Evolutionary conservation across 2,888 invertebrate genomes (phyloP).

Genomic region (Pseudoips prasinana): DNA sequence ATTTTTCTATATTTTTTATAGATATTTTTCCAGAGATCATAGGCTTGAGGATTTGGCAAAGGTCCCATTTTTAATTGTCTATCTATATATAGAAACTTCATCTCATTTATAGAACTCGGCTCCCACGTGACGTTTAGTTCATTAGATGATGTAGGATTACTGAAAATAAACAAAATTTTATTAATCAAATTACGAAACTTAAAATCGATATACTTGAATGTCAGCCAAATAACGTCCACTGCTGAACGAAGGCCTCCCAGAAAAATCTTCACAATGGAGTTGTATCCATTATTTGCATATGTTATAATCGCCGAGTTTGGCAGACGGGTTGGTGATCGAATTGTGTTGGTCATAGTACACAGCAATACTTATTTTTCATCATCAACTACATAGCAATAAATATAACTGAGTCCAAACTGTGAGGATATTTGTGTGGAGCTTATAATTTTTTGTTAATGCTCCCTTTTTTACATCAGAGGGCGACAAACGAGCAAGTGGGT

Average conservation of each 20-base stretch:
- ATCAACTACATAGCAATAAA: too few relatives aligned
- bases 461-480: too few relatives aligned
- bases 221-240: neutral
- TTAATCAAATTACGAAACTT: neutral
- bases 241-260: neutral
- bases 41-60: conserved; percentile 42
- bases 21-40: conserved; percentile 48
- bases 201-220: neutral
- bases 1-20: conserved; percentile 41
- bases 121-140: conserved; percentile 20
- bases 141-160: conserved; percentile 51
- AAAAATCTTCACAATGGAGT: neutral
- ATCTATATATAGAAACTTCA: conserved; percentile 48
- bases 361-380: too few relatives aligned
- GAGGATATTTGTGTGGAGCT: too few relatives aligned
- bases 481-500: too few relatives aligned
- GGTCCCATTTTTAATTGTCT: conserved; percentile 43
- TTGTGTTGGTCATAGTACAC: neutral
- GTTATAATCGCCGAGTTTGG: neutral
- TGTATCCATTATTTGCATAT: too few relatives aligned
- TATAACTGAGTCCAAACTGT: too few relatives aligned
- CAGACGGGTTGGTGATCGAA: neutral
- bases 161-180: conserved; percentile 31
- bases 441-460: too few relatives aligned
- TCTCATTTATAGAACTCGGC: conserved; percentile 15